Evolutionary conservation across 2,113 vertebrate species (phyloP).

Genomic region (Ictidomys tridecemlineatus): DNA sequence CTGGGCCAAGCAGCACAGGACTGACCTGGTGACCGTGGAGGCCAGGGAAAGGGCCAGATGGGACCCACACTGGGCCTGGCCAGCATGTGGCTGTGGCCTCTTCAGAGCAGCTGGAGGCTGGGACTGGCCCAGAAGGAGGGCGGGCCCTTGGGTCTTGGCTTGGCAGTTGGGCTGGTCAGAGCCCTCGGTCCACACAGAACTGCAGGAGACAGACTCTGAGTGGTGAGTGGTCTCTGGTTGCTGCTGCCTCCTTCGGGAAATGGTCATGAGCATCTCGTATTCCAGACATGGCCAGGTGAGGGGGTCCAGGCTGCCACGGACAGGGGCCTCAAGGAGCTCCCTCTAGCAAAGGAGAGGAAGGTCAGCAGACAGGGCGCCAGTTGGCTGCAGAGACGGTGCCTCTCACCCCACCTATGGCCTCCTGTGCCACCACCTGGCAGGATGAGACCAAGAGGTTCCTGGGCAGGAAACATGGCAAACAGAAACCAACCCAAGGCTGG

Average conservation of each 20-base stretch:
- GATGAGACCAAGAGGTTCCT: too few species aligned
- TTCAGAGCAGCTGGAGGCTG: too few species aligned
- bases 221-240: not conserved
- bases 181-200: too few species aligned
- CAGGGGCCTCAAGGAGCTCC: accelerated
- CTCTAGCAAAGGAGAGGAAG: accelerated
- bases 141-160: too few species aligned
- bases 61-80: accelerated
- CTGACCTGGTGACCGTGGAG: not conserved
- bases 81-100: not conserved
- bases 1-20: too few species aligned
- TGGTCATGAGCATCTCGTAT: accelerated
- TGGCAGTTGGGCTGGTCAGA: accelerated
- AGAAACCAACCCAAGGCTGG: too few species aligned
- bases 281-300: accelerated
- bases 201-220: not conserved
- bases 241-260: accelerated
- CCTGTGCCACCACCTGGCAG: too few species aligned
- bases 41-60: not conserved
- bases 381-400: too few species aligned
- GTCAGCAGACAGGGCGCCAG: not conserved
- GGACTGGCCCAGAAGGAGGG: not conserved
- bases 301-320: not conserved
- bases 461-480: too few species aligned
- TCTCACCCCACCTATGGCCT: too few species aligned